These are phyloP conservation scores for Muscicapa adusta DNA, from an alignment of 2,113 vertebrate species.

Conservation along the genomic window DNA sequence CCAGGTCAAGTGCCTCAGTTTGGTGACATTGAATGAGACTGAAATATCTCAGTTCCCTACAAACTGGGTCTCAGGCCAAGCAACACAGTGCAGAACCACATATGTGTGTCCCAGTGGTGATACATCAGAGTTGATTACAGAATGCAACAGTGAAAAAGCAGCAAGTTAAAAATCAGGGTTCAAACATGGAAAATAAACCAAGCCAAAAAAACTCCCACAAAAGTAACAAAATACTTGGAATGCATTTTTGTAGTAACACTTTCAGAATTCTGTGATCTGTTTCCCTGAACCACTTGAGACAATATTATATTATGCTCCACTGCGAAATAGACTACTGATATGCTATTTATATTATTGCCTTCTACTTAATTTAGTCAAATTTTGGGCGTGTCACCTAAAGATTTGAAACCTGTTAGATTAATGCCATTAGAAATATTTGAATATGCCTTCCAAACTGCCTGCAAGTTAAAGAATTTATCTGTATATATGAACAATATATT, in stretches of 20 bases:
- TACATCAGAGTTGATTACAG: neutral
- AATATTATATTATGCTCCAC: neutral
- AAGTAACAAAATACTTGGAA: neutral
- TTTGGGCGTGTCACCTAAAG: neutral
- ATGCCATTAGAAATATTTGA: neutral
- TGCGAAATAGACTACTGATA: neutral
- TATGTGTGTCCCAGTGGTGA: neutral
- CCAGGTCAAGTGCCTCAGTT: neutral
- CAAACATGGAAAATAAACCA: neutral
- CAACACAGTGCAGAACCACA: neutral
- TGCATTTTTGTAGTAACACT: neutral
- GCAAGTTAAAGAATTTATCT: neutral
- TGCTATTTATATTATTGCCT: neutral
- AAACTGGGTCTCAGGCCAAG: neutral
- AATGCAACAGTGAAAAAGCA: neutral
- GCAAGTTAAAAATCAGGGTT: neutral
- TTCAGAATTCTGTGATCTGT: neutral
- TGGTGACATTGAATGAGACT: neutral
- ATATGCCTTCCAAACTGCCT: neutral
- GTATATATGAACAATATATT: neutral
- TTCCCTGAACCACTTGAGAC: neutral
- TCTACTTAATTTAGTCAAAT: neutral
- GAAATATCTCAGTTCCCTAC: neutral
- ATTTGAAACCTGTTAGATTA: neutral
- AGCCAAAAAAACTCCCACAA: neutral